A percentile compares a stretch with the other conserved stretches of the same genome.
These are phyloP conservation scores for Diprion similis DNA, from an alignment of 1,140 invertebrate species.

Conservation along the genomic window DNA sequence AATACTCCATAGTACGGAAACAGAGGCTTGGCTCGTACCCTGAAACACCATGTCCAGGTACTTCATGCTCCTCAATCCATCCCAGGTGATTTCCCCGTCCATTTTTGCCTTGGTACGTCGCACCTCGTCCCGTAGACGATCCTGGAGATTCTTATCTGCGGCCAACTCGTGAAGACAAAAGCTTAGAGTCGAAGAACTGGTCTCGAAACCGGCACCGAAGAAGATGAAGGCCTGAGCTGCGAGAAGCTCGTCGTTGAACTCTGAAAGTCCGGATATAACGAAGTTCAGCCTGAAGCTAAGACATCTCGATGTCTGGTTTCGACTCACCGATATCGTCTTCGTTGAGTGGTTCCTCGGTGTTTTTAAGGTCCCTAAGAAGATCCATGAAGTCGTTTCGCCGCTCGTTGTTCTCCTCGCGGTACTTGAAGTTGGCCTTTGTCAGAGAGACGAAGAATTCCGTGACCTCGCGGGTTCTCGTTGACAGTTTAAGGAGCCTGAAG, in stretches of 20 bases:
- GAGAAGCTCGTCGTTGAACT: slow-evolving; percentile 45
- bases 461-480: slow-evolving; percentile 3
- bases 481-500: neutral
- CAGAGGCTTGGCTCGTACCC: slow-evolving; percentile 29
- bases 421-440: slow-evolving; percentile 40
- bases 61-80: slow-evolving; percentile 48
- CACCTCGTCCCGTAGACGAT: slow-evolving; percentile 63
- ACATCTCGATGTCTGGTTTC: neutral
- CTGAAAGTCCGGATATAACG: neutral
- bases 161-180: slow-evolving; percentile 65
- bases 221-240: slow-evolving; percentile 63
- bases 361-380: slow-evolving; percentile 23
- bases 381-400: slow-evolving; percentile 46
- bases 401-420: slow-evolving; percentile 47
- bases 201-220: slow-evolving; percentile 67
- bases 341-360: no score
- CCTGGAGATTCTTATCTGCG: slow-evolving; percentile 63
- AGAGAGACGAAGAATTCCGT: slow-evolving; percentile 28
- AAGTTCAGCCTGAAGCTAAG: neutral
- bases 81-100: slow-evolving; percentile 45
- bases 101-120: slow-evolving; percentile 27
- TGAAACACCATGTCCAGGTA: slow-evolving; percentile 60
- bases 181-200: slow-evolving; percentile 63
- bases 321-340: neutral
- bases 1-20: no score